Evolutionary conservation across 2,888 invertebrate genomes (phyloP).

Genomic region (Linnaemya vulpina): DNA sequence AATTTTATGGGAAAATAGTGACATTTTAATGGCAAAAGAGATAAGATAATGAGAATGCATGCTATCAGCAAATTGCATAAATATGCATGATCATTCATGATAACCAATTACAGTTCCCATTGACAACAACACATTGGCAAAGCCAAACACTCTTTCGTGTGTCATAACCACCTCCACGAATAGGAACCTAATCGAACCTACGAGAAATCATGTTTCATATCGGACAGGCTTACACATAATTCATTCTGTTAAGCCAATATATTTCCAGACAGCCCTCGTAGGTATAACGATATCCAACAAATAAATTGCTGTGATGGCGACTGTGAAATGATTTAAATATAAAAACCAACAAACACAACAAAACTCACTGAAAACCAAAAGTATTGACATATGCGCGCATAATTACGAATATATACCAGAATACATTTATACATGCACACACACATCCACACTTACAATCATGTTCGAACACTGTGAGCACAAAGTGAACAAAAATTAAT

Average conservation of each 20-base stretch:
- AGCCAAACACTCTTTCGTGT: too few relatives aligned
- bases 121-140: too few relatives aligned
- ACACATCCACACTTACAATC: slow-evolving; percentile 17
- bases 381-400: slow-evolving; percentile 72
- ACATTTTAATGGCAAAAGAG: too few relatives aligned
- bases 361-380: slow-evolving; percentile 61
- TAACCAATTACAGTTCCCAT: too few relatives aligned
- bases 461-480: slow-evolving; percentile 31
- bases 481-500: slow-evolving; percentile 56
- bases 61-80: too few relatives aligned
- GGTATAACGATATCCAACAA: slow-evolving; percentile 25
- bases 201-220: too few relatives aligned
- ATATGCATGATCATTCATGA: too few relatives aligned
- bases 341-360: slow-evolving; percentile 51
- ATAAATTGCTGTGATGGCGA: slow-evolving; percentile 65
- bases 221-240: background rate
- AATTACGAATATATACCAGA: slow-evolving; percentile 70
- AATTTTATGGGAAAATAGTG: too few relatives aligned
- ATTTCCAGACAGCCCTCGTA: background rate
- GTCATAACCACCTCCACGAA: too few relatives aligned
- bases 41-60: too few relatives aligned
- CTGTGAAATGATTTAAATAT: slow-evolving; percentile 69
- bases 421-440: background rate
- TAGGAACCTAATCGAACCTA: background rate
- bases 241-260: background rate